Evolutionary conservation across 2,888 invertebrate species (phyloP), one percentile per base, ranked within the genome.

Genomic region (Nymphalis c-album): DNA sequence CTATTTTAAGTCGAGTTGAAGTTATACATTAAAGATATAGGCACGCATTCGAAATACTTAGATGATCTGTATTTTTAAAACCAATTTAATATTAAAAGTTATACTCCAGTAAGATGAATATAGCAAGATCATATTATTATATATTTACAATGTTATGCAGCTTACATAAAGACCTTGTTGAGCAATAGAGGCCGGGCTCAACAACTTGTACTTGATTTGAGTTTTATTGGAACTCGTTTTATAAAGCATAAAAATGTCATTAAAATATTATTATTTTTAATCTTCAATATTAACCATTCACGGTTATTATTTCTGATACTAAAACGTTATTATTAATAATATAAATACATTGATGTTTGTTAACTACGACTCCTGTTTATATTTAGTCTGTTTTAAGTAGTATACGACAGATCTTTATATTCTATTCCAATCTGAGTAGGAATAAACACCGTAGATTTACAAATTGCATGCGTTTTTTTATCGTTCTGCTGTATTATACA

Each of bases 121-220:
- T n/a, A 10, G 50, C 50, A 45, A 59, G 50, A n/a, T 59, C 17
- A 40, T 64, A 26, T 59, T 7, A 58, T 16, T 22, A 26, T 60
- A 60, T 31, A 61, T 31, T 61, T 31, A 50, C n/a, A 64, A 22
- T 31, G 31, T 46, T 57, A 63, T 26, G 62, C 51, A 60, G 50
- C 59, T 63, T 48, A 58, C 26, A 67, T 50, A 58, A 59, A 59
- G 55, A 57, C 64, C 68, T 64, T 68, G 64, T 46, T 46, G 47
- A 40, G 58, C 50, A 68, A 68, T 31, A 13, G 58, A 68, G 64
- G 64, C 61, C 64, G 50, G 58, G n/a, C 35, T 50, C 47, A 50
- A 61, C 45, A 51, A 64, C 67, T 57, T 58, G 48, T 40, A 61
- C 55, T 58, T 50, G 48, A 68, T 53, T 59, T 55, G 47, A 58